A percentile compares a stretch with the other conserved stretches of the same genome.
phyloP scores from a whole-genome alignment of 2,113 vertebrate species.

The Bubalus kerabau region DNA sequence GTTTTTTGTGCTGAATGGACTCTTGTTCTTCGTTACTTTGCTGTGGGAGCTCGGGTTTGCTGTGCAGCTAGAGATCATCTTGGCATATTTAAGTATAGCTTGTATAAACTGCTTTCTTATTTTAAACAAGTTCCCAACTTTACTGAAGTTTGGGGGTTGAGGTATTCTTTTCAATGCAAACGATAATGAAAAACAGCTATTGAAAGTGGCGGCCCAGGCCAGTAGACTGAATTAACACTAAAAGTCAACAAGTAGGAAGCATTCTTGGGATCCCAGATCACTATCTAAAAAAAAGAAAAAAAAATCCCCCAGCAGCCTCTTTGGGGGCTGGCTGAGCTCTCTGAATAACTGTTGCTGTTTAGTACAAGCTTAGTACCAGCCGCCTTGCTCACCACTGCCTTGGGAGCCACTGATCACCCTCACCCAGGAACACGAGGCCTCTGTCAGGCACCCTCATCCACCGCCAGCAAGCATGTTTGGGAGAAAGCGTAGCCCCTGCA shows the following conservation, averaged over 20 bases:
- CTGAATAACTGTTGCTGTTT: neutral
- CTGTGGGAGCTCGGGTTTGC: slow-evolving; percentile 43
- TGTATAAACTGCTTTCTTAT: slow-evolving; percentile 38
- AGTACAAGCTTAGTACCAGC: neutral
- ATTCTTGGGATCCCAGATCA: slow-evolving; percentile 29
- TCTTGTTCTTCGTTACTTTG: neutral
- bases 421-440: neutral
- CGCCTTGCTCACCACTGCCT: neutral
- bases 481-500: neutral
- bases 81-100: slow-evolving; percentile 45
- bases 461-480: accelerated
- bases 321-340: neutral
- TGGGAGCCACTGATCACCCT: neutral
- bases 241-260: neutral
- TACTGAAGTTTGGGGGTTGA: neutral
- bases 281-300: neutral
- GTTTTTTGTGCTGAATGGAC: slow-evolving; percentile 46
- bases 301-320: neutral
- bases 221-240: neutral
- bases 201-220: slow-evolving; percentile 3
- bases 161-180: slow-evolving; percentile 48
- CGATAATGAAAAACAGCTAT: slow-evolving; percentile 49
- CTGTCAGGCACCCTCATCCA: accelerated
- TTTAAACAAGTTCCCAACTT: slow-evolving; percentile 60
- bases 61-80: slow-evolving; percentile 12